Conservation (phyloP, 2,888 invertebrate genomes). For the Ornithoptera priamus region DNA sequence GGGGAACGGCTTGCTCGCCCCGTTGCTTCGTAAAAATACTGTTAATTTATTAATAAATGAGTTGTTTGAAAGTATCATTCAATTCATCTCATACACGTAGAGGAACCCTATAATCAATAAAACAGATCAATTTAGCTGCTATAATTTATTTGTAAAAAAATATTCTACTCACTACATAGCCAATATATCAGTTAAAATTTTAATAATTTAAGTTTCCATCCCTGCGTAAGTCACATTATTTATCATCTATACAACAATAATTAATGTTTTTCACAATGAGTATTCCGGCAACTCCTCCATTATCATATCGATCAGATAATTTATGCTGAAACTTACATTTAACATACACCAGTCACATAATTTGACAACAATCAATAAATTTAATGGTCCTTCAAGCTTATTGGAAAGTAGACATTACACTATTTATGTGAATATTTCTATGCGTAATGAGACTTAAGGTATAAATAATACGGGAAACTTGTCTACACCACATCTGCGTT, state of each 20-base stretch:
- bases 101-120: conserved; percentile 31
- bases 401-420: conserved; percentile 55
- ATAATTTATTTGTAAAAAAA: conserved; percentile 86
- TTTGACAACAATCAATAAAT: conserved; percentile 62
- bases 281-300: conserved; percentile 67
- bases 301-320: conserved; percentile 70
- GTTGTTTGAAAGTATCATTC: background rate
- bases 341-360: conserved; percentile 54
- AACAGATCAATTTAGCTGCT: conserved; percentile 66
- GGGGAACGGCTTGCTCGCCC: too few relatives aligned
- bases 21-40: background rate
- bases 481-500: conserved; percentile 39
- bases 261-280: conserved; percentile 75
- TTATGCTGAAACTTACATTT: conserved; percentile 76
- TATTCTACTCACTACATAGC: conserved; percentile 85
- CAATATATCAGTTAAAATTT: conserved; percentile 82
- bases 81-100: background rate
- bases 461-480: conserved; percentile 35
- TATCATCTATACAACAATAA: conserved; percentile 80
- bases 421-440: conserved; percentile 33
- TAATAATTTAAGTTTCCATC: conserved; percentile 82
- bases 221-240: conserved; percentile 81
- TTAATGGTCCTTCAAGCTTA: conserved; percentile 69
- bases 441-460: conserved; percentile 30
- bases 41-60: background rate